A percentile compares a stretch with the other conserved stretches of the same genome.
Conservation (phyloP, 2,113 vertebrate genomes). For the Paedocypris sp. region DNA sequence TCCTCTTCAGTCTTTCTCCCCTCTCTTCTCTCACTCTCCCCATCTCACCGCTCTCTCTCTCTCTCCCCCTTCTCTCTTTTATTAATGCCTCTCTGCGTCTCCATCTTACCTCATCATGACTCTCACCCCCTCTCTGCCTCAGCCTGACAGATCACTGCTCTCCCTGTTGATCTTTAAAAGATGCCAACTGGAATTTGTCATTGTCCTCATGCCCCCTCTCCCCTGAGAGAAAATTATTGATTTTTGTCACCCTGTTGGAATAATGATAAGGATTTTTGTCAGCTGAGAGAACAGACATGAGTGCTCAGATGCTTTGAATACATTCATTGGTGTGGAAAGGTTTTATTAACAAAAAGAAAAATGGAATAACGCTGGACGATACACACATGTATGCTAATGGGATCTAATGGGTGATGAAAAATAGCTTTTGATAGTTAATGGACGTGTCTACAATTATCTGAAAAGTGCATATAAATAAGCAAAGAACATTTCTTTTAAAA, state of each 20-base stretch:
- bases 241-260: slow-evolving; percentile 57
- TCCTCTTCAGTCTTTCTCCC: too few relatives aligned
- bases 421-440: slow-evolving; percentile 57
- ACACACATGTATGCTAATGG: slow-evolving; percentile 62
- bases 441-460: neutral
- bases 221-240: slow-evolving; percentile 31
- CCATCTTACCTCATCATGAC: neutral
- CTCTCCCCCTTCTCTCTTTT: slow-evolving; percentile 5
- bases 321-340: slow-evolving; percentile 39
- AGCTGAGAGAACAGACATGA: slow-evolving; percentile 14
- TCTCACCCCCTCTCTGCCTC: neutral
- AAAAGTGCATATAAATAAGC: too few relatives aligned
- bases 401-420: slow-evolving; percentile 70
- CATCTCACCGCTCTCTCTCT: neutral
- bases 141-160: slow-evolving; percentile 17
- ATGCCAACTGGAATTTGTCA: slow-evolving; percentile 33
- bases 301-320: slow-evolving; percentile 1
- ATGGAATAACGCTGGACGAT: slow-evolving; percentile 34
- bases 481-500: too few relatives aligned
- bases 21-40: neutral
- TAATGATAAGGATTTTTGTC: slow-evolving; percentile 51
- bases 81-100: slow-evolving; percentile 4
- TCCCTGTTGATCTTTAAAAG: slow-evolving; percentile 30
- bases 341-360: neutral
- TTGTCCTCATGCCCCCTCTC: neutral